Evolutionary conservation across 1,140 invertebrate genomes (phyloP).

Genomic region (Spodoptera frugiperda): DNA sequence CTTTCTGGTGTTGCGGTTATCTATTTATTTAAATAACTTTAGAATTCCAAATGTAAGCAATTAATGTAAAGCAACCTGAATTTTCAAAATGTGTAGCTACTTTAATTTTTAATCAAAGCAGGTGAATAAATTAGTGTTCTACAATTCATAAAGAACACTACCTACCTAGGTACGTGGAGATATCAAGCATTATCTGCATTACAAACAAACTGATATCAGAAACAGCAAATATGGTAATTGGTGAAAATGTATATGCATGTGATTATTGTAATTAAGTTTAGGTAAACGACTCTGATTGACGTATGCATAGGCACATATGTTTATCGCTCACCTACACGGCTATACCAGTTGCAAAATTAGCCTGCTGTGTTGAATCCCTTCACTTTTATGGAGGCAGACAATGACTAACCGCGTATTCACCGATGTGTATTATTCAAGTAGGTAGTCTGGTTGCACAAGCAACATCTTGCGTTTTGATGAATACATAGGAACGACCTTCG

Average conservation of each 20-base stretch:
- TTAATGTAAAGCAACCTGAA: too few species aligned
- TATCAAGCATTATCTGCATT: slow-evolving; percentile 27
- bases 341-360: slow-evolving; percentile 37
- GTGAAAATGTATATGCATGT: slow-evolving; percentile 5
- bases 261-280: slow-evolving; percentile 5
- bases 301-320: neutral
- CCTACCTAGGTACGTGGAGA: slow-evolving; percentile 1
- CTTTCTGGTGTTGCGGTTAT: neutral
- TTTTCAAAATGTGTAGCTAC: neutral
- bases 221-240: slow-evolving; percentile 33
- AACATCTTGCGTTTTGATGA: slow-evolving; percentile 35
- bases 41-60: too few species aligned
- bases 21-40: too few species aligned
- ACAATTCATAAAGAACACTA: slow-evolving; percentile 1
- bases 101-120: neutral
- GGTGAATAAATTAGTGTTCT: neutral
- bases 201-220: slow-evolving; percentile 41
- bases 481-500: slow-evolving; percentile 11
- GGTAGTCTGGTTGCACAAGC: slow-evolving; percentile 33
- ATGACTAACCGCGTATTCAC: slow-evolving; percentile 42
- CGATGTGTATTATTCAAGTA: slow-evolving; percentile 8
- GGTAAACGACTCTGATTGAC: slow-evolving; percentile 9
- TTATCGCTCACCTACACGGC: slow-evolving; percentile 29
- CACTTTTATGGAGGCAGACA: slow-evolving; percentile 45
- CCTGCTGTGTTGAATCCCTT: slow-evolving; percentile 35